Evolutionary conservation across 2,113 vertebrate species (phyloP), one percentile per base, ranked within the genome.

Genomic region (Taxidea taxus): DNA sequence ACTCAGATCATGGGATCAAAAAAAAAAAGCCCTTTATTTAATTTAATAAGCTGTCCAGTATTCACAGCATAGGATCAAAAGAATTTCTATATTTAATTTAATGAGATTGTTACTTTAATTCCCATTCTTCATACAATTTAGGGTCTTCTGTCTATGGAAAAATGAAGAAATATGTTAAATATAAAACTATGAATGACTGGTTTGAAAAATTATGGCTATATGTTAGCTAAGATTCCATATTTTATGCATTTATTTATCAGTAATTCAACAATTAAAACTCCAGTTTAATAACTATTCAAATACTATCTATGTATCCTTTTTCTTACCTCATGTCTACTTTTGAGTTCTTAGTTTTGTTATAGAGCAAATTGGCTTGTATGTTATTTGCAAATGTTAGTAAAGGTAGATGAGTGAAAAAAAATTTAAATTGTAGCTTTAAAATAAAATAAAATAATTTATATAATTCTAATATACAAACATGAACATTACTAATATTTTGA

Each of bases 91-190:
- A 83, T 60, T 29, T 34, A 31, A 13, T 39, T 97, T 97, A 97
- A 97, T 96, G 27, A 98, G 5, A 42, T 85, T 97, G 97, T 97
- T 97, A 64, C 18, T 98, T 98, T 95, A 8, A 81, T 88, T 97
- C 37, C 94, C 74, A 95, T 97, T 96, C 96, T 70, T 87, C 81
- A 85, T 82, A 72, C 1, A 60, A 70, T 20, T 95, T 92, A 96
- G n/a, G 0, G 44, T 95, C 85, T 96, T 47, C 37, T 44, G 10
- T 29, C 68, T 75, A 49, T 9, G 64, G 44, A 88, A 91, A 83
- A 94, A 29, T 80, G 11, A 75, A 44, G 16, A 31, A 86, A 23
- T 54, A 2, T 44, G 31, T 68, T 93, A 39, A 64, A 64, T 87
- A 87, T 42, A 85, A 95, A 84, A 58, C 2, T 92, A 31, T 13